Base-by-base conservation (phyloP, 2,113 vertebrate genomes). In the Hippopotamus amphibius region DNA sequence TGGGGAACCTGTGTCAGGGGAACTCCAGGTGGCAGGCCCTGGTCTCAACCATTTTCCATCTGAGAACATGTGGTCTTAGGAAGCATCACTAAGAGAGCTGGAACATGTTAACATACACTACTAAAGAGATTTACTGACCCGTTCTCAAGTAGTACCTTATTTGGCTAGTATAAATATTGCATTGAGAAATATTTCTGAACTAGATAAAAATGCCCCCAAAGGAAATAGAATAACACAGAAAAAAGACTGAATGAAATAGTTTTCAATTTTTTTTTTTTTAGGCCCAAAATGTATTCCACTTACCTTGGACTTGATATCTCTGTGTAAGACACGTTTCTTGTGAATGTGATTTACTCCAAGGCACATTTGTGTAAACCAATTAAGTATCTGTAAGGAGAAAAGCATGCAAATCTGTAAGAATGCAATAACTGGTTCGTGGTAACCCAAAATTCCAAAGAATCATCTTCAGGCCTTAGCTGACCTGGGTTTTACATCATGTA, bases 291-390 rank as follows among this genome's bases (percentile, higher is more conserved):
- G n/a, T 76, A 69, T 48, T 93, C 8, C n/a, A 90, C 76, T 98
- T 96, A 99, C 99, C 99, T 99, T 99, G 80, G 99, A 99, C 95
- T 99, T 99, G 95, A 99, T 99, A 96, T 99, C 99, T 97, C 99
- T 99, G 98, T 99, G 99, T 77, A 99, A 97, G 61, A 99, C 99
- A 68, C 98, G 98, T 88, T 99, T 99, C 82, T 99, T 99, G 3
- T 99, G 99, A 98, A 99, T 99, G 81, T 99, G 98, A 72, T 99
- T 99, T 79, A 99, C 98, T 59, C 99, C 99, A 37, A 99, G 97
- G 97, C 99, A 99, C 97, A 99, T 99, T 95, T 99, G 99, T 97
- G 99, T 98, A 97, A 99, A 99, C 99, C 99, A 99, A n/a, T 97
- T 98, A 96, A 99, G 98, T 93, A 99, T 99, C 99, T 99, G 93